phyloP scores from a whole-genome alignment of 2,888 invertebrate species.

The Noctua janthina region DNA sequence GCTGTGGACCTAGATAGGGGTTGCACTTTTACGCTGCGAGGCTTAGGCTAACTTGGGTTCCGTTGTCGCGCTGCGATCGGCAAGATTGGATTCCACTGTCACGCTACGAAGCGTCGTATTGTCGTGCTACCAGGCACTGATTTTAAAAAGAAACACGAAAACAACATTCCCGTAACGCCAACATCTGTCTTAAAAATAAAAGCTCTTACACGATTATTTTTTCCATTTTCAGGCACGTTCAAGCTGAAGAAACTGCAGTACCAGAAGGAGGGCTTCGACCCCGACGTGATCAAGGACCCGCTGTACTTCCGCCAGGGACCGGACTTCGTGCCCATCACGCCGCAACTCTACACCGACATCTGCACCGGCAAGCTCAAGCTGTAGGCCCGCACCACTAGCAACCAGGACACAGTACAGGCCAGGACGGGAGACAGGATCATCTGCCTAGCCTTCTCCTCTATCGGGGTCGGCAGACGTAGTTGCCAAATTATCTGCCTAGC shows the following conservation, averaged over 20 bases:
- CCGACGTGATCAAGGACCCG: conserved; percentile 92
- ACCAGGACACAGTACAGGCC: conserved; percentile 34
- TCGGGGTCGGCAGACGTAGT: background rate
- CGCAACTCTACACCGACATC: conserved; percentile 91
- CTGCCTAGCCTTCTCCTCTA: background rate
- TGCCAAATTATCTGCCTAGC: background rate
- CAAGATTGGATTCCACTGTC: too few species aligned
- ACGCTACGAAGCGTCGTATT: too few species aligned
- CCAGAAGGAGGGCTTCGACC: conserved; percentile 95
- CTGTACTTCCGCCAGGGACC: conserved; percentile 92
- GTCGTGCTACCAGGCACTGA: background rate
- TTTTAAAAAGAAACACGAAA: background rate
- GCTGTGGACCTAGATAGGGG: too few species aligned
- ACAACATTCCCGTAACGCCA: background rate
- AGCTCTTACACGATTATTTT: background rate
- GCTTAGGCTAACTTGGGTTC: too few species aligned
- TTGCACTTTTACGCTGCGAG: too few species aligned
- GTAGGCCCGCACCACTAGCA: conserved; percentile 66
- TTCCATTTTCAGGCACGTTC: conserved; percentile 93
- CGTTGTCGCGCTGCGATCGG: too few species aligned
- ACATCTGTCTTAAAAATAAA: background rate
- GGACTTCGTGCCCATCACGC: conserved; percentile 91
- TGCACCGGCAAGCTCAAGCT: conserved; percentile 86
- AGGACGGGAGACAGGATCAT: conserved; percentile 29
- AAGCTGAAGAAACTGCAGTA: conserved; percentile 97